These are phyloP conservation scores for Catharus fuscescens DNA, from an alignment of 2,113 vertebrate genomes.

Conservation along the genomic window DNA sequence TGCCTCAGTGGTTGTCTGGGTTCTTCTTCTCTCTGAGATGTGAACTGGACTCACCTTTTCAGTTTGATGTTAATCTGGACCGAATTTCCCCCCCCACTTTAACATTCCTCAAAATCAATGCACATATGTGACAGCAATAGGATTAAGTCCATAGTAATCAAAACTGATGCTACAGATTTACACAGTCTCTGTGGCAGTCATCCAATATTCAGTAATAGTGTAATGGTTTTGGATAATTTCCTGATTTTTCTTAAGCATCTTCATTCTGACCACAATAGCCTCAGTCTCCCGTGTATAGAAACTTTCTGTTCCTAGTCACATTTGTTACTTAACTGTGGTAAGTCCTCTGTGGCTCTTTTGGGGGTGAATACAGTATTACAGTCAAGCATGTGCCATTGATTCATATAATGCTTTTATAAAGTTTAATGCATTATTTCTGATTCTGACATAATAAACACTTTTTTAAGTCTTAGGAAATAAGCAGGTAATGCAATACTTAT, in stretches of 20 bases:
- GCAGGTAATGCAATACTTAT: neutral
- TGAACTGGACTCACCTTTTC: neutral
- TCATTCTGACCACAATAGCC: neutral
- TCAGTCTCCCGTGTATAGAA: neutral
- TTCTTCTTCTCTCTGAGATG: neutral
- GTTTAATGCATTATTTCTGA: neutral
- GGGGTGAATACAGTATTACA: neutral
- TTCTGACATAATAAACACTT: neutral
- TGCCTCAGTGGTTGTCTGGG: neutral
- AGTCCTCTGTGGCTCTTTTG: neutral
- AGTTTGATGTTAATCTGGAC: neutral
- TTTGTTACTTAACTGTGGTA: neutral
- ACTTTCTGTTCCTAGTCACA: neutral
- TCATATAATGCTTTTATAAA: neutral
- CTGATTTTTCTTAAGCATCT: conserved; percentile 5
- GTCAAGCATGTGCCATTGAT: neutral
- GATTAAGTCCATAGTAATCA: neutral
- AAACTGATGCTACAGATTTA: neutral
- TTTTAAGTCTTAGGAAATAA: neutral
- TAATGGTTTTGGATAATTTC: neutral
- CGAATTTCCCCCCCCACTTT: neutral
- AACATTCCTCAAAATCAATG: neutral
- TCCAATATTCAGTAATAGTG: neutral
- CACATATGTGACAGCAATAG: neutral
- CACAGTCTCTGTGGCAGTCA: neutral